A percentile compares a stretch with the other conserved stretches of the same genome.
Evolutionary conservation across 2,797 vertebrate genomes (phyloP).

Genomic region (Gadopsis bispinosus): DNA sequence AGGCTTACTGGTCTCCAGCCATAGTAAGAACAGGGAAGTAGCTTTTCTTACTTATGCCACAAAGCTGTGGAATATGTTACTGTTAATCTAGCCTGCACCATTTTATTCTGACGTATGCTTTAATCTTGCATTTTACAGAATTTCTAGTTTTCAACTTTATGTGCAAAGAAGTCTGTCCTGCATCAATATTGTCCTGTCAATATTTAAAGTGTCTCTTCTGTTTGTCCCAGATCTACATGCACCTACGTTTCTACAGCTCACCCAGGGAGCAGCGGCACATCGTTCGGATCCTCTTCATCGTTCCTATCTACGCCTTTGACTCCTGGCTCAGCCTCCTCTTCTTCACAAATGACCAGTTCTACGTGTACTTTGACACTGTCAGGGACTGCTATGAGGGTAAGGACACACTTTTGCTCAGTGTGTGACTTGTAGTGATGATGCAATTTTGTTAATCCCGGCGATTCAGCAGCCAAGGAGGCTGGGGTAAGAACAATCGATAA

Average conservation of each 20-base stretch:
- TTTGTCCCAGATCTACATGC: slow-evolving; percentile 95
- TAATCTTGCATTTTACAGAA: not conserved
- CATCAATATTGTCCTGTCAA: not conserved
- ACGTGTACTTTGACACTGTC: slow-evolving; percentile 96
- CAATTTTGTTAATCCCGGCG: not conserved
- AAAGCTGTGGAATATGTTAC: not conserved
- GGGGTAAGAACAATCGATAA: not conserved
- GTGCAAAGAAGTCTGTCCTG: not conserved
- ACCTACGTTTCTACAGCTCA: slow-evolving; percentile 94
- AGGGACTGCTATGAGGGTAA: slow-evolving; percentile 98
- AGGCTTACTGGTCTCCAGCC: not conserved
- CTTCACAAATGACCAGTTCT: slow-evolving; percentile 99
- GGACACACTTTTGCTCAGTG: not conserved
- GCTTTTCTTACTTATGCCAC: slow-evolving; percentile 2
- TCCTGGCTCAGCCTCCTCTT: slow-evolving; percentile 99
- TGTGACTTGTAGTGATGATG: not conserved
- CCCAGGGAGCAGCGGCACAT: slow-evolving; percentile 98
- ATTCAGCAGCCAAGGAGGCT: not conserved
- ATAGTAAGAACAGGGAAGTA: not conserved
- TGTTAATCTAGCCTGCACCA: not conserved
- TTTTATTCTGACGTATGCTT: not conserved
- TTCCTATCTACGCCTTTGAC: slow-evolving; percentile 98
- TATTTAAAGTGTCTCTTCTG: slow-evolving; percentile 3
- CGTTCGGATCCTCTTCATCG: slow-evolving; percentile 97
- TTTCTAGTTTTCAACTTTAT: not conserved